Evolutionary conservation across 2,888 invertebrate species (phyloP), one percentile per base, ranked within the genome.

Genomic region (Gonocerus acuteangulatus): DNA sequence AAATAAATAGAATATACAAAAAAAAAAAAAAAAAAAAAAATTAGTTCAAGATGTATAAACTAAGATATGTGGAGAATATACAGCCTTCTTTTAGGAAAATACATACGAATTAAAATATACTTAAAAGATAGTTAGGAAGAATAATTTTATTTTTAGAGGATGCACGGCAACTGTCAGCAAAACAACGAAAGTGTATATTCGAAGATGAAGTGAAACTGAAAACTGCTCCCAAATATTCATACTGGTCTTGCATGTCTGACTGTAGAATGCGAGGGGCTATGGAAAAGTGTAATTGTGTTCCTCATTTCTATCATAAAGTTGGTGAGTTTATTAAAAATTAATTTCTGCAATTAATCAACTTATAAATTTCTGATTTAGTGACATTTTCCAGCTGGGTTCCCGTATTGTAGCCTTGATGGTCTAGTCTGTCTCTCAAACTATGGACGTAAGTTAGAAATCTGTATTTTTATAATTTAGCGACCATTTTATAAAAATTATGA

Each of bases 111-210:
- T n/a, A n/a, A n/a, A n/a, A n/a, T n/a, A n/a, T n/a, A n/a, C n/a
- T n/a, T n/a, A n/a, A n/a, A n/a, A n/a, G n/a, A n/a, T n/a, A n/a
- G n/a, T n/a, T n/a, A n/a, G n/a, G n/a, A n/a, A n/a, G n/a, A n/a
- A n/a, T n/a, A n/a, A n/a, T n/a, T n/a, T n/a, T 27, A 27, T 62
- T 48, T 60, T 1, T 39, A 0, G 80, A 81, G 61, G 86, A 87
- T 70, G 86, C 87, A 0, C 77, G 82, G 0, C 87, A 87, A 68
- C 74, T 89, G 47, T 76, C 78, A 1, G 78, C 82, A 11, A 79
- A 79, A 1, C 88, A 89, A 71, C 74, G 89, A 9, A 81, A 84
- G 57, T 89, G 89, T 69, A 80, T 86, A 27, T 88, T 86, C 69
- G 77, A 80, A 0, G 80, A 86, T 68, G 89, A 89, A 72, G 76